A percentile compares a stretch with the other conserved stretches of the same genome.
Conservation (phyloP, 2,888 invertebrate species). For the Tetanocera ferruginea region DNA sequence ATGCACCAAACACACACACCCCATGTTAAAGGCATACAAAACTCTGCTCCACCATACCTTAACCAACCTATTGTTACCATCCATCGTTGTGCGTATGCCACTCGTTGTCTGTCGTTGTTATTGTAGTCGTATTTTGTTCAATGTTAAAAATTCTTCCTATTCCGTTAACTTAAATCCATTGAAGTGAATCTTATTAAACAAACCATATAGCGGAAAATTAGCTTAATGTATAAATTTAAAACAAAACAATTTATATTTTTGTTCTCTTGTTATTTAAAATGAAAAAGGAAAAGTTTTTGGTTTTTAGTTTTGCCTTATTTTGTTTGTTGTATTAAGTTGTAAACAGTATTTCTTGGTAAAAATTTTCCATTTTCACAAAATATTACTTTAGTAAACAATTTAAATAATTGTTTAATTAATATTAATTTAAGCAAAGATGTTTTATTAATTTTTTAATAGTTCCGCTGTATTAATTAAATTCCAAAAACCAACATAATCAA, state of each 20-base stretch:
- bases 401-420: neutral
- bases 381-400: slow-evolving; percentile 11
- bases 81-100: neutral
- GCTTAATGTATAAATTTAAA: neutral
- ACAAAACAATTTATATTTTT: neutral
- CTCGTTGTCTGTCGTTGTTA: neutral
- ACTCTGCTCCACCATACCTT: neutral
- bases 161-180: neutral
- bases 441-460: neutral
- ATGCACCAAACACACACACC: neutral
- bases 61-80: slow-evolving; percentile 4
- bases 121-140: slow-evolving; percentile 8
- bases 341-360: slow-evolving; percentile 36
- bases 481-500: neutral
- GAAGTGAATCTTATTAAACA: neutral
- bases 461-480: neutral
- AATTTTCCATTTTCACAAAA: slow-evolving; percentile 7
- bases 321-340: slow-evolving; percentile 35
- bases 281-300: neutral
- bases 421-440: slow-evolving; percentile 14
- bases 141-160: neutral
- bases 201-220: neutral
- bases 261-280: neutral
- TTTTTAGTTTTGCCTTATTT: neutral
- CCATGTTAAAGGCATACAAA: neutral